phyloP scores from a whole-genome alignment of 1,140 invertebrate species.

The Anastrepha obliqua region DNA sequence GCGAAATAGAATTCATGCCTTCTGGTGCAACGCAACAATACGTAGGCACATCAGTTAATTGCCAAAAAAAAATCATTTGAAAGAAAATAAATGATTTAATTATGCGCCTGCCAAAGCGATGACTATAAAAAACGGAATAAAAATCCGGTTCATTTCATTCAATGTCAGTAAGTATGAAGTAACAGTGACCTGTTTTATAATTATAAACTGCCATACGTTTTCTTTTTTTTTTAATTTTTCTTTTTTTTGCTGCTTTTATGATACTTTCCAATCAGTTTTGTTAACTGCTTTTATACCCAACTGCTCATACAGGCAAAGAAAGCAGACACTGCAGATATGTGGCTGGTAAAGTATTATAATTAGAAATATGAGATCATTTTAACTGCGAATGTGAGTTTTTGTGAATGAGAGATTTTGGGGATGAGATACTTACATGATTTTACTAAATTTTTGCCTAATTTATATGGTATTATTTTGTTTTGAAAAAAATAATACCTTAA shows the following conservation, averaged over 20 bases:
- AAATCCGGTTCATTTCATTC: background rate
- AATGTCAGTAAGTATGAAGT: background rate
- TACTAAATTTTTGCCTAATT: too few species aligned
- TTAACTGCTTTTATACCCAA: background rate
- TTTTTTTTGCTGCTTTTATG: background rate
- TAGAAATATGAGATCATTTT: too few species aligned
- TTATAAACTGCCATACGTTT: background rate
- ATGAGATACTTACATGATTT: too few species aligned
- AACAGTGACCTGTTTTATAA: background rate
- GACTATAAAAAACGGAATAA: background rate
- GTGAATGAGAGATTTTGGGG: too few species aligned
- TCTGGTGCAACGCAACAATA: background rate
- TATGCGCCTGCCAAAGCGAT: background rate
- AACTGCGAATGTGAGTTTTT: too few species aligned
- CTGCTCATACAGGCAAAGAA: too few species aligned
- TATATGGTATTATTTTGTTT: too few species aligned
- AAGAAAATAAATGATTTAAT: conserved; percentile 19
- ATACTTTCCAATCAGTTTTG: too few species aligned
- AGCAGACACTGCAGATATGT: too few species aligned
- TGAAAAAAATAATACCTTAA: too few species aligned
- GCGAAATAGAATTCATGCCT: background rate
- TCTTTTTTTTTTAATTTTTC: background rate
- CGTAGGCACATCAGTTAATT: background rate
- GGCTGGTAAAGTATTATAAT: too few species aligned
- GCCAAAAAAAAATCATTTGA: background rate